These are phyloP conservation scores for Ibidorhyncha struthersii DNA, from an alignment of 2,113 vertebrate species.

Conservation along the genomic window DNA sequence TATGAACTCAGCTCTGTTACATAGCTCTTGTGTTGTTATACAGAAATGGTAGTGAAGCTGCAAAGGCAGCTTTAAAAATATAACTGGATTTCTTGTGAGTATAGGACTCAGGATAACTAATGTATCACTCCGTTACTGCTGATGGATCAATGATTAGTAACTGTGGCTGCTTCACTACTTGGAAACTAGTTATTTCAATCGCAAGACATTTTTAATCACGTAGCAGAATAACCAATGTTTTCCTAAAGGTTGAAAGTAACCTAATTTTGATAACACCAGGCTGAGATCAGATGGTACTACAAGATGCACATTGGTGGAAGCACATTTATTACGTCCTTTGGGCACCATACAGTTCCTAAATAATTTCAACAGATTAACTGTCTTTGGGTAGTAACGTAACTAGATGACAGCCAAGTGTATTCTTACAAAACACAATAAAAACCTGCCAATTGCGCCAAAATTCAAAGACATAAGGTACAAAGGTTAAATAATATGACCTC, in stretches of 20 bases:
- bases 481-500: neutral
- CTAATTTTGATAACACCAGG: neutral
- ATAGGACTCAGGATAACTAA: neutral
- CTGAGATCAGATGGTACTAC: neutral
- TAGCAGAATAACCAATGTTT: neutral
- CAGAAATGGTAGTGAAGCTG: neutral
- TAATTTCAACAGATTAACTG: neutral
- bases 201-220: neutral
- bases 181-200: neutral
- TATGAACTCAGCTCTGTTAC: neutral
- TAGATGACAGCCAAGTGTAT: neutral
- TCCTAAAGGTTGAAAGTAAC: neutral
- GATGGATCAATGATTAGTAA: neutral
- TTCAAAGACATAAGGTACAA: neutral
- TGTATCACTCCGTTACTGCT: neutral
- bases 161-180: neutral
- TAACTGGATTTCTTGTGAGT: neutral
- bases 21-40: neutral
- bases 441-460: neutral
- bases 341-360: neutral
- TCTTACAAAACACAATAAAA: neutral
- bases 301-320: neutral
- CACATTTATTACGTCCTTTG: neutral
- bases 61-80: neutral
- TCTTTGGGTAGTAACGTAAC: fast-evolving